Conservation (phyloP, 92 coral and sea anemone genomes). For the Bergia puertoricense region DNA sequence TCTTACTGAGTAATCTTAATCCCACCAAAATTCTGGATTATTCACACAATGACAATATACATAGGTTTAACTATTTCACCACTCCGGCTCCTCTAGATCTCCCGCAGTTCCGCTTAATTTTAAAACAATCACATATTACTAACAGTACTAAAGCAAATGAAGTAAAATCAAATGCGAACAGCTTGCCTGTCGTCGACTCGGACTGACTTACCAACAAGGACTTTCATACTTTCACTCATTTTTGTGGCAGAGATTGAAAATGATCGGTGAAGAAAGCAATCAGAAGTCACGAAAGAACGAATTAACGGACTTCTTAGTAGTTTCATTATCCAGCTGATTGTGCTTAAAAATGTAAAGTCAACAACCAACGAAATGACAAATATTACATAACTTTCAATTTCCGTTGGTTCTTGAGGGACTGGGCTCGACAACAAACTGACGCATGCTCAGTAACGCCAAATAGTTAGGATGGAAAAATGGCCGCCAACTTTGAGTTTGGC, state of each 20-base stretch:
- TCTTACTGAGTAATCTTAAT: no score
- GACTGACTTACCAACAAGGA: slow-evolving; percentile 26
- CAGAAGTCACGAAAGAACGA: not conserved
- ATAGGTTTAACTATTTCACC: no score
- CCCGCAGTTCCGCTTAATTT: no score
- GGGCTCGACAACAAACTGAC: slow-evolving; percentile 22
- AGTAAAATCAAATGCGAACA: not conserved
- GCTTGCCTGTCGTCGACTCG: no score
- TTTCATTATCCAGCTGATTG: not conserved
- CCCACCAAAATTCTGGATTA: no score
- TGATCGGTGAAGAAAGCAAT: not conserved
- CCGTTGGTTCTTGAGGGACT: not conserved
- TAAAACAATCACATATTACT: no score
- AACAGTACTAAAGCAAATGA: no score
- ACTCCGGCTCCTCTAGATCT: no score
- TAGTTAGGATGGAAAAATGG: slow-evolving; percentile 61
- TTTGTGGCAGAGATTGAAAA: not conserved
- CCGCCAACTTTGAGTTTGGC: slow-evolving; percentile 55
- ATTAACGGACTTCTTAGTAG: not conserved
- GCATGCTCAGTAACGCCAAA: slow-evolving; percentile 59
- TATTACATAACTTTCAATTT: not conserved
- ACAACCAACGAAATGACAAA: not conserved
- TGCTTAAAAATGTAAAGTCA: not conserved
- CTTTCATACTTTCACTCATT: not conserved
- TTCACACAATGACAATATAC: no score